Percentiles rank a stretch among this genome's conserved stretches.
These are phyloP conservation scores for Polypterus bichir DNA, from an alignment of 2,113 vertebrate species.

Conservation along the genomic window DNA sequence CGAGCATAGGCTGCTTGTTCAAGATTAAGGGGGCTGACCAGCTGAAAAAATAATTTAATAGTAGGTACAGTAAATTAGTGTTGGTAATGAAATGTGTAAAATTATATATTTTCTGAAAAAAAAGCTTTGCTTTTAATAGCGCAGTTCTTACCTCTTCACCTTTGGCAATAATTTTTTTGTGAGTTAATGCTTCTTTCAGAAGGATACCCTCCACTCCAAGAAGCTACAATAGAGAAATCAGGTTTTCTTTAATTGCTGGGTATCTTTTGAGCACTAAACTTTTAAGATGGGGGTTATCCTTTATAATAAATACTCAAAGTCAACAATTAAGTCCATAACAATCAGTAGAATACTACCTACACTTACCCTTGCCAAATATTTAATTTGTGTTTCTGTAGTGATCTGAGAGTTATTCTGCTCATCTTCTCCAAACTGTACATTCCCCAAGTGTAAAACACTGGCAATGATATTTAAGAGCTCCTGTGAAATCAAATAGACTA, in stretches of 20 bases:
- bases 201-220: conserved; percentile 66
- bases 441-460: conserved; percentile 88
- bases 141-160: conserved; percentile 77
- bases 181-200: conserved; percentile 76
- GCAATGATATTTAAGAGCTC: conserved; percentile 86
- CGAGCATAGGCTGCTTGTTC: conserved; percentile 83
- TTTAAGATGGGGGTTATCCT: no score
- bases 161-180: conserved; percentile 95
- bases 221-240: conserved; percentile 48
- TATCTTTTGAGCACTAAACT: no score
- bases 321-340: background rate
- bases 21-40: conserved; percentile 84
- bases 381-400: conserved; percentile 84
- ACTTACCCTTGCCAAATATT: conserved; percentile 83
- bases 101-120: no score
- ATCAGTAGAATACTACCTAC: background rate
- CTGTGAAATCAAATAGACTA: conserved; percentile 34
- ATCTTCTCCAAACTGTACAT: conserved; percentile 76
- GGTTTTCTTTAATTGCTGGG: no score
- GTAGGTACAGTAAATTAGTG: background rate
- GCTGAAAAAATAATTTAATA: conserved; percentile 33
- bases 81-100: background rate
- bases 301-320: no score
- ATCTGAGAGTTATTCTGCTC: conserved; percentile 76
- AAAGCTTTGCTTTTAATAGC: no score